Conservation (phyloP, 2,888 invertebrate genomes). For the Norana najaformis region DNA sequence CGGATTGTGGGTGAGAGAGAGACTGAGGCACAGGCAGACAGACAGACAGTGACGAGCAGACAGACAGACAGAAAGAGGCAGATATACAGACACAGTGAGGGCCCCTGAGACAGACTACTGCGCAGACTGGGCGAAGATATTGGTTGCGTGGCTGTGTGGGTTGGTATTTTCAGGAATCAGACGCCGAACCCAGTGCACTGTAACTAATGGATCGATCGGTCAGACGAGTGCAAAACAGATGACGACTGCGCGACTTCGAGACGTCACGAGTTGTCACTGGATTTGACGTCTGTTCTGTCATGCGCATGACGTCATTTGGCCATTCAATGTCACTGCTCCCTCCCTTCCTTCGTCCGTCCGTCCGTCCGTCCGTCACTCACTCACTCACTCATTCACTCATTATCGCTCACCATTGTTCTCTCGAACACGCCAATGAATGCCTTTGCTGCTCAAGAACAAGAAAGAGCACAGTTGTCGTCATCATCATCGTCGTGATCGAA, state of each 20-base stretch:
- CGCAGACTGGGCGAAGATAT: too few species aligned
- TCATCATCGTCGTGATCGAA: not conserved
- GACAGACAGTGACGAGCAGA: too few species aligned
- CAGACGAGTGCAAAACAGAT: not conserved
- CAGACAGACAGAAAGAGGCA: too few species aligned
- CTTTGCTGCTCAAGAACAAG: too few species aligned
- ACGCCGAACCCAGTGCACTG: not conserved
- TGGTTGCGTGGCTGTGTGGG: not conserved
- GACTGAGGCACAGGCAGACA: too few species aligned
- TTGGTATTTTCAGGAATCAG: conserved; percentile 1
- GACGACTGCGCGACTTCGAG: not conserved
- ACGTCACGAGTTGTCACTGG: not conserved
- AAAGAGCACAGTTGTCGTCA: not conserved
- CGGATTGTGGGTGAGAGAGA: not conserved
- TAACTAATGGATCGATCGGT: not conserved
- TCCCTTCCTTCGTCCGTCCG: too few species aligned
- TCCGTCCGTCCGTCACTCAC: not conserved
- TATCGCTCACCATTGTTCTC: not conserved
- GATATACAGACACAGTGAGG: too few species aligned
- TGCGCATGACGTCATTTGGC: not conserved
- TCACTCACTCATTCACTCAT: not conserved
- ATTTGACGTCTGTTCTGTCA: not conserved
- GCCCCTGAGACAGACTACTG: too few species aligned
- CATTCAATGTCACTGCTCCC: not conserved
- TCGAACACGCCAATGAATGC: not conserved